These are phyloP conservation scores for Drosophila mauritiana DNA, from an alignment of 1,140 invertebrate genomes.

Conservation along the genomic window DNA sequence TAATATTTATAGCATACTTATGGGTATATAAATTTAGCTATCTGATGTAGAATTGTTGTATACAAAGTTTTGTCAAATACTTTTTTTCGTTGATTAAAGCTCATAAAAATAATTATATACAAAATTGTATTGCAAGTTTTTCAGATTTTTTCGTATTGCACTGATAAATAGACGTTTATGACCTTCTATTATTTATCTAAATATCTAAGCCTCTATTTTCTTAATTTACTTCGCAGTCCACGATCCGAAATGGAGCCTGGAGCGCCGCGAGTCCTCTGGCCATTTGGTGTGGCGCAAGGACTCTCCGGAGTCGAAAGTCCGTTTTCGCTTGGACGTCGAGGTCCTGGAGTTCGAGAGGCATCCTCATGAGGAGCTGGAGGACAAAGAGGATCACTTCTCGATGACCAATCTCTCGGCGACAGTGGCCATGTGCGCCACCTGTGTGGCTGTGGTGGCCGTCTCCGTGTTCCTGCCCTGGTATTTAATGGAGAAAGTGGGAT, in stretches of 20 bases:
- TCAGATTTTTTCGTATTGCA: too few relatives aligned
- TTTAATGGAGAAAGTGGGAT: slow-evolving; percentile 79
- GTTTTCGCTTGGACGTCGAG: slow-evolving; percentile 85
- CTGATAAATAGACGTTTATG: too few relatives aligned
- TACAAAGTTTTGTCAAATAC: neutral
- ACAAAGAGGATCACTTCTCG: slow-evolving; percentile 64
- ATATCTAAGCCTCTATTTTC: neutral
- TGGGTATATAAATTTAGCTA: neutral
- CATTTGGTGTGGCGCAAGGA: slow-evolving; percentile 85
- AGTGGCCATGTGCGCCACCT: slow-evolving; percentile 81
- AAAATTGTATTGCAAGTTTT: too few relatives aligned
- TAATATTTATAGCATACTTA: slow-evolving; percentile 27
- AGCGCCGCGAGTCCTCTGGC: slow-evolving; percentile 84
- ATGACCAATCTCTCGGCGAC: slow-evolving; percentile 68
- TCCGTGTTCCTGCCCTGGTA: slow-evolving; percentile 86
- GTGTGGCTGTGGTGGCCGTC: slow-evolving; percentile 85
- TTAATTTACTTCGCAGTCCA: slow-evolving; percentile 47
- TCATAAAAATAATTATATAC: neutral
- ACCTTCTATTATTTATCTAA: neutral
- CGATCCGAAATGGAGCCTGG: slow-evolving; percentile 86
- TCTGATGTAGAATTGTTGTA: slow-evolving; percentile 4
- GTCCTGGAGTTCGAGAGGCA: slow-evolving; percentile 85
- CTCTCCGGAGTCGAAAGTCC: slow-evolving; percentile 85
- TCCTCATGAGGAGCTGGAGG: slow-evolving; percentile 76
- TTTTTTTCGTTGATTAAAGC: neutral